Base-by-base conservation (phyloP, 2,888 invertebrate species). In the Lomographa bimaculata region DNA sequence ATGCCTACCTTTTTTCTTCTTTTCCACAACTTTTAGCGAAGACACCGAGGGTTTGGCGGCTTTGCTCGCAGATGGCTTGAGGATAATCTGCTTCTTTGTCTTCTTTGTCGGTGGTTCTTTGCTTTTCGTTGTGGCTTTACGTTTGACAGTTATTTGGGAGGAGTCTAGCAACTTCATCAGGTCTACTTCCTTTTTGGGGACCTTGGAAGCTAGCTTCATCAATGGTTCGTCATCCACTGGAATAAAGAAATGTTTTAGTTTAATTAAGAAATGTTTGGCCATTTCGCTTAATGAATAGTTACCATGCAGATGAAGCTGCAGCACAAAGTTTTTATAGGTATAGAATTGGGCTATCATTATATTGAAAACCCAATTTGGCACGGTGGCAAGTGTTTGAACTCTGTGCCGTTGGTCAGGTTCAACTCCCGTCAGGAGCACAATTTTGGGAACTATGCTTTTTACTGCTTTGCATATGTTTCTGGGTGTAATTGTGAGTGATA, bases 1-100 rank as follows among this genome's bases (percentile, higher is more conserved):
- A 40, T 41, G 75, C 86, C 71, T 85, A 89, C 87, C 87, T 87
- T 86, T 89, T 38, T 86, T 86, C 55, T 86, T 87, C 66, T 80
- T 85, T 63, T 78, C 78, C 3, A 7, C 49, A 0, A 71, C 5
- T 12, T 80, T 80, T 1, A 52, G 17, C 0, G 63, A 29, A 1
- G 61, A 25, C 1, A 63, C 50, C 7, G 29, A n/a, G 3, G 29
- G 7, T 16, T 42, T 7, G 35, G 25, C 46, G 4, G 14, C 4
- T 14, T 85, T 85, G 46, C 80, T 84, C 5, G 67, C 71, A 0
- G 76, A 55, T 0, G 84, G 64, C 20, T 79, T 80, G 0, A 47
- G 52, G 0, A 58, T 55, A 0, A 53, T 26, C 5, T 81, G 79
- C 41, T 73, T 75, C 47, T 83, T 85, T 0, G 64, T 29, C 49